These are phyloP conservation scores for Lemur catta DNA, from an alignment of 2,797 vertebrate species.

Conservation along the genomic window DNA sequence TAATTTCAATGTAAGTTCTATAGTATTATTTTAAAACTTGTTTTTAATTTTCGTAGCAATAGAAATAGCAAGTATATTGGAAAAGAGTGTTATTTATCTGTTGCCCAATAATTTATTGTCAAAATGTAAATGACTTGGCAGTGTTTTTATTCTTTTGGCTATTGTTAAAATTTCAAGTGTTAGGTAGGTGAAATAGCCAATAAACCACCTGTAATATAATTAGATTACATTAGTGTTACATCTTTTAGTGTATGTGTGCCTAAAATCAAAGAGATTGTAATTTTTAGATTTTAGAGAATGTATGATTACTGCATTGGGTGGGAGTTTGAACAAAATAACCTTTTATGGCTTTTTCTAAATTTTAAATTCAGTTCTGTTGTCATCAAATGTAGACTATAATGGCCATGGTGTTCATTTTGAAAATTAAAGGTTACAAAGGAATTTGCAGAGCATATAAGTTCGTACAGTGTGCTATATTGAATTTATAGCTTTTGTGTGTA, in stretches of 20 bases:
- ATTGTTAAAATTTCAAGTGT: not conserved
- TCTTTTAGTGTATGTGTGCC: not conserved
- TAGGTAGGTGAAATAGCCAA: not conserved
- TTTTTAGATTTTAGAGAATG: conserved; percentile 36
- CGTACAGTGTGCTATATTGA: not conserved
- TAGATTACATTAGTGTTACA: not conserved
- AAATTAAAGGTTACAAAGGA: not conserved
- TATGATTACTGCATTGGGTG: not conserved
- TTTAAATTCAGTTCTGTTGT: conserved; percentile 2
- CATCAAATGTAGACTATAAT: not conserved
- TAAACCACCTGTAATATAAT: not conserved
- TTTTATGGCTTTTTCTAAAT: not conserved
- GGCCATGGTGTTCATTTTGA: conserved; percentile 14
- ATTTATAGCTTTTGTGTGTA: not conserved
- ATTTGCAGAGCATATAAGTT: not conserved
- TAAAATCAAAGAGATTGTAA: conserved; percentile 28
- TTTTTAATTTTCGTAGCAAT: conserved; percentile 44
- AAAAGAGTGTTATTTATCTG: not conserved
- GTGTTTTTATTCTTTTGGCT: not conserved
- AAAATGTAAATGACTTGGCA: not conserved
- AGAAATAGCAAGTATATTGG: not conserved
- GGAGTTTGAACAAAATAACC: not conserved
- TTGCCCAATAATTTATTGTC: not conserved
- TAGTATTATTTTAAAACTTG: conserved; percentile 13
- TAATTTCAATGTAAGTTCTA: conserved; percentile 32